phyloP scores from a whole-genome alignment of 2,888 invertebrate genomes.

The Lottia scabra region DNA sequence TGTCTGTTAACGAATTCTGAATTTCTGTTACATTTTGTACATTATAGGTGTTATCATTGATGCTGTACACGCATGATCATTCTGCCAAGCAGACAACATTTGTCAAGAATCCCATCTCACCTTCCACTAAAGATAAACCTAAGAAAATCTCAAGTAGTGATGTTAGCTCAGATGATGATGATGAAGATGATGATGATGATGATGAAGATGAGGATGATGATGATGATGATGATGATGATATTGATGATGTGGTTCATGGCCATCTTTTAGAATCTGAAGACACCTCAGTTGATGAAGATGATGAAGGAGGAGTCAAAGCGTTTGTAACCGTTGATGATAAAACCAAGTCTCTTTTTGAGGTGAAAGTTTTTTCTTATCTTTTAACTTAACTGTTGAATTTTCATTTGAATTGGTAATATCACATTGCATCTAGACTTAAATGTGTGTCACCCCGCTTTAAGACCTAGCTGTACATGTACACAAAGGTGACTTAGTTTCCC shows the following conservation, averaged over 20 bases:
- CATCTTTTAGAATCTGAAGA: neutral
- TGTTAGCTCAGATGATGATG: constrained; percentile 1
- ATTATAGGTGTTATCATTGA: constrained; percentile 62
- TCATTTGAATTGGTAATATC: no score
- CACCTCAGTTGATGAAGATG: constrained; percentile 26
- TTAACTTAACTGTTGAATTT: no score
- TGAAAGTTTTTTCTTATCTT: constrained; percentile 19
- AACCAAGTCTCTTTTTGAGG: constrained; percentile 55
- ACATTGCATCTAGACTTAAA: no score
- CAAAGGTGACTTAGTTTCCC: no score
- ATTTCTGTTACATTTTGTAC: neutral
- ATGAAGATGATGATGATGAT: constrained; percentile 1
- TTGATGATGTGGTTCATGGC: constrained; percentile 28
- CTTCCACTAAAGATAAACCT: neutral
- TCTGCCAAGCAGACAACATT: constrained; percentile 19
- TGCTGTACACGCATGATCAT: constrained; percentile 61
- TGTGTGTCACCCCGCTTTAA: no score
- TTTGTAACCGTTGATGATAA: constrained; percentile 53
- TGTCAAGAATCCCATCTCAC: neutral
- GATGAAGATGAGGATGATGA: constrained; percentile 27
- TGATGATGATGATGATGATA: constrained; percentile 37
- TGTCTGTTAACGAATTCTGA: no score
- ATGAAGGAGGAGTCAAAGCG: constrained; percentile 26
- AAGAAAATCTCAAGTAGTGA: neutral
- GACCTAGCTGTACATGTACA: neutral